Conservation (phyloP, 2,888 invertebrate genomes). For the Andrena fulva region DNA sequence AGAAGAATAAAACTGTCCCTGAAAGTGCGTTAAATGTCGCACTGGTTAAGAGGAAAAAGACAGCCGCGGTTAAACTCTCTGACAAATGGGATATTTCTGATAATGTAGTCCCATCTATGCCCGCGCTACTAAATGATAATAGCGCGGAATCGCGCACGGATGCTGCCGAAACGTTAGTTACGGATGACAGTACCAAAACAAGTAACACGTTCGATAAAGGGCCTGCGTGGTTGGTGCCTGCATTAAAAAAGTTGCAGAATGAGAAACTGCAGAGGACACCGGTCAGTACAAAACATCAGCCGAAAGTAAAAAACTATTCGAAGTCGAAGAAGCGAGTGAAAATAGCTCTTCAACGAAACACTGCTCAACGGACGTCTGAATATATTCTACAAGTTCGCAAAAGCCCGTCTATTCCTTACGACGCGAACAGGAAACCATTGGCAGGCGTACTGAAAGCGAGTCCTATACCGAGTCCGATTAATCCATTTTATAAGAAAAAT, state of each 20-base stretch:
- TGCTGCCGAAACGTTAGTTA: neutral
- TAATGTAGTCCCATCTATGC: slow-evolving; percentile 3
- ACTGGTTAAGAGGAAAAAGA: slow-evolving; percentile 33
- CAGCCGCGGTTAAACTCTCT: slow-evolving; percentile 5
- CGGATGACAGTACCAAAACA: neutral
- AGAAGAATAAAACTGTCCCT: slow-evolving; percentile 25
- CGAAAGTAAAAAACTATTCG: slow-evolving; percentile 39
- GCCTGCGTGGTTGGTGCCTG: slow-evolving; percentile 67
- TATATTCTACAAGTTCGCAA: slow-evolving; percentile 89
- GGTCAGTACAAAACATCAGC: slow-evolving; percentile 10
- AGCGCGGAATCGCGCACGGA: neutral
- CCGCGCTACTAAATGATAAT: neutral
- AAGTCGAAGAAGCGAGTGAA: slow-evolving; percentile 89
- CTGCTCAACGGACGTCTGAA: slow-evolving; percentile 90
- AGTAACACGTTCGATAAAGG: slow-evolving; percentile 2
- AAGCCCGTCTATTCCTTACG: slow-evolving; percentile 92
- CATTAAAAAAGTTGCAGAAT: slow-evolving; percentile 70
- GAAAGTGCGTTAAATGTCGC: neutral
- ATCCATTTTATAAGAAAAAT: slow-evolving; percentile 89
- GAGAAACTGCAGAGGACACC: slow-evolving; percentile 58
- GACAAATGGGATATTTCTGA: slow-evolving; percentile 52
- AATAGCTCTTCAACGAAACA: slow-evolving; percentile 90
- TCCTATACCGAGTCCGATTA: slow-evolving; percentile 89
- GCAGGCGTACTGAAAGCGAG: slow-evolving; percentile 91
- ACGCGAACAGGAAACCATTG: slow-evolving; percentile 89